phyloP scores from a whole-genome alignment of 2,797 vertebrate genomes.

The Neoniphon sammara region DNA sequence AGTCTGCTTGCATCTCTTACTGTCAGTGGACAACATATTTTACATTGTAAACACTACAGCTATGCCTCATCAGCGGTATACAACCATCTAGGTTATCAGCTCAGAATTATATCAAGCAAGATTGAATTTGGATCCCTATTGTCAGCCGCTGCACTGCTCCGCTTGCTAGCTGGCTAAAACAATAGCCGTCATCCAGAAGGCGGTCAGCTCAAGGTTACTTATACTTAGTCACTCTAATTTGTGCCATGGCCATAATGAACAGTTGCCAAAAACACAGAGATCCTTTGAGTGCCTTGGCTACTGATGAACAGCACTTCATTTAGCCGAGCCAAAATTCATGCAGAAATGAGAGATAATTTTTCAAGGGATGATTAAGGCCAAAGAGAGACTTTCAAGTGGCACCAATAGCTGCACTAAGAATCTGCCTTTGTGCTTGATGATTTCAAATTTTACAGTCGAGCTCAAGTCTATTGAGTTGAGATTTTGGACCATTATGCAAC shows the following conservation, averaged over 20 bases:
- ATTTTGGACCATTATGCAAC: background rate
- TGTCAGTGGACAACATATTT: too few species aligned
- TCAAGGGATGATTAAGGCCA: conserved; percentile 21
- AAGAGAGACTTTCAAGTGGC: conserved; percentile 14
- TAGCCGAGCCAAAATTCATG: conserved; percentile 8
- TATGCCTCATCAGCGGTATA: too few species aligned
- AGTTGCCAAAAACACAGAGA: conserved; percentile 2
- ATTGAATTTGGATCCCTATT: background rate
- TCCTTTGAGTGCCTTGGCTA: conserved; percentile 5
- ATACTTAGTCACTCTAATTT: background rate
- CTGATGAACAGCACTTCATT: conserved; percentile 2
- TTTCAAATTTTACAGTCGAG: background rate
- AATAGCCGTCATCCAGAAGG: conserved; percentile 3
- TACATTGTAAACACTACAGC: too few species aligned
- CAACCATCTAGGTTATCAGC: background rate
- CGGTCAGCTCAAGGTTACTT: conserved; percentile 24
- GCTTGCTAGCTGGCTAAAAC: conserved; percentile 2
- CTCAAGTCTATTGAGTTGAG: background rate
- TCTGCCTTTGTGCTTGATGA: background rate
- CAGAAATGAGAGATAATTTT: conserved; percentile 16
- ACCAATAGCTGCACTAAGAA: background rate
- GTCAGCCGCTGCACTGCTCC: background rate
- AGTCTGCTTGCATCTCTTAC: too few species aligned
- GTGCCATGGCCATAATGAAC: background rate
- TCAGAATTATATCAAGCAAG: background rate